A percentile compares a stretch with the other conserved stretches of the same genome.
Conservation (phyloP, 2,113 vertebrate species). For the Tetrax tetrax region DNA sequence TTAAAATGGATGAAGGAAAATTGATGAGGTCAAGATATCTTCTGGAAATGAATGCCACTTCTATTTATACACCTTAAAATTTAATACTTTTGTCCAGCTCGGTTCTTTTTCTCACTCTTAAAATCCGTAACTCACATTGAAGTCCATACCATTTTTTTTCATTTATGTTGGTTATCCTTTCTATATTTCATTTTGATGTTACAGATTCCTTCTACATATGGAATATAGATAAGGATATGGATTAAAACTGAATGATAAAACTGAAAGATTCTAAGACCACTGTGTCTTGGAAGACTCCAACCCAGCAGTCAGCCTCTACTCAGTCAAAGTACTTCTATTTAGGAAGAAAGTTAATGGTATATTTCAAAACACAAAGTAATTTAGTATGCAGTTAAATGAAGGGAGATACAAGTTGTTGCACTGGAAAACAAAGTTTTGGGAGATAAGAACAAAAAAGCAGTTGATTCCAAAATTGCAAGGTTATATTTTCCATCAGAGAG, state of each 20-base stretch:
- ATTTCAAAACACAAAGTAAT: background rate
- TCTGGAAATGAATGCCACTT: background rate
- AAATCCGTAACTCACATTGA: background rate
- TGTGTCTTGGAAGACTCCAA: background rate
- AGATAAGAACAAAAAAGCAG: background rate
- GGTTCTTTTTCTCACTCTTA: background rate
- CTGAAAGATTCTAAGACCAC: background rate
- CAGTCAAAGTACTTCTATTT: background rate
- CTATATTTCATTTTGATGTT: background rate
- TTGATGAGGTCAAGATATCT: background rate
- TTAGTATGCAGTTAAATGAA: background rate
- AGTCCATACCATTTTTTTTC: background rate
- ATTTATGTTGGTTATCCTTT: background rate
- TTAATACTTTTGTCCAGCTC: background rate
- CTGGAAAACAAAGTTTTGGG: background rate
- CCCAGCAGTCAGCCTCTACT: background rate
- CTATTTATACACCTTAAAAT: background rate
- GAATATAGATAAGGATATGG: background rate
- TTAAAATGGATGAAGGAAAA: background rate
- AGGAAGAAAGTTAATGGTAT: background rate
- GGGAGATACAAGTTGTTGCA: background rate
- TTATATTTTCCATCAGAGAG: background rate
- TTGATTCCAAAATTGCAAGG: background rate
- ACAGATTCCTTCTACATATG: background rate
- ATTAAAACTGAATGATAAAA: background rate